Evolutionary conservation across 2,797 vertebrate genomes (phyloP).

Genomic region (Eulemur mongoz): DNA sequence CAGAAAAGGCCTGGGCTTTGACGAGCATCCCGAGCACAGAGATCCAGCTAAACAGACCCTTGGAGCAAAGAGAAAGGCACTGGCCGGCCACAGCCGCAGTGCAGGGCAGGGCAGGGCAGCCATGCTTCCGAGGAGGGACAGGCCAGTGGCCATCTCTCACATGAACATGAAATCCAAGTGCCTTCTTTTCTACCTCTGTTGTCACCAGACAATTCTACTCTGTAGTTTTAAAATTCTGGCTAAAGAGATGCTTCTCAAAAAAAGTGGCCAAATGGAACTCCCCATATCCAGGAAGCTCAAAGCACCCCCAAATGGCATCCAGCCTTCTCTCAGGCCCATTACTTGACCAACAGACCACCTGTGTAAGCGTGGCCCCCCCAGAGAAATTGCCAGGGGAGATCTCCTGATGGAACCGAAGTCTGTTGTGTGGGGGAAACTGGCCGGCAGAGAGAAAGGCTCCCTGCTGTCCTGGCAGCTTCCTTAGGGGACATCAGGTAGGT

Average conservation of each 20-base stretch:
- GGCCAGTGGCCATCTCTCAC: not conserved
- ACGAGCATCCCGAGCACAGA: not conserved
- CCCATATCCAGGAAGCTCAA: not conserved
- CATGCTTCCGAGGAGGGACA: accelerated
- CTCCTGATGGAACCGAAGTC: not conserved
- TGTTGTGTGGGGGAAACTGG: accelerated
- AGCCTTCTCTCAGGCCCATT: too few species aligned
- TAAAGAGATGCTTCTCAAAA: not conserved
- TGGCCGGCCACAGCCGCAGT: accelerated
- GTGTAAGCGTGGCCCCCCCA: not conserved
- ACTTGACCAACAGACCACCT: not conserved
- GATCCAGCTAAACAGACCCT: not conserved
- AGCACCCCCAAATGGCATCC: not conserved
- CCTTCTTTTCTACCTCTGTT: not conserved
- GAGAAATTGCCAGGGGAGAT: not conserved
- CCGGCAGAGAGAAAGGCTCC: not conserved
- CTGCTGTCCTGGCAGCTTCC: not conserved
- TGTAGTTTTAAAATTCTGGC: not conserved
- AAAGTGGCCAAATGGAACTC: not conserved
- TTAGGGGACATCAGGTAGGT: not conserved
- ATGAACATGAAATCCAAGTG: not conserved
- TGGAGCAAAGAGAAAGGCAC: accelerated
- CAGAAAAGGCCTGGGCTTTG: not conserved
- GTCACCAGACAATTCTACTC: not conserved
- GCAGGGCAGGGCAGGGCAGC: not conserved